Base-by-base conservation (phyloP, 1,140 invertebrate genomes). In the Trichomalopsis sarcophagae region DNA sequence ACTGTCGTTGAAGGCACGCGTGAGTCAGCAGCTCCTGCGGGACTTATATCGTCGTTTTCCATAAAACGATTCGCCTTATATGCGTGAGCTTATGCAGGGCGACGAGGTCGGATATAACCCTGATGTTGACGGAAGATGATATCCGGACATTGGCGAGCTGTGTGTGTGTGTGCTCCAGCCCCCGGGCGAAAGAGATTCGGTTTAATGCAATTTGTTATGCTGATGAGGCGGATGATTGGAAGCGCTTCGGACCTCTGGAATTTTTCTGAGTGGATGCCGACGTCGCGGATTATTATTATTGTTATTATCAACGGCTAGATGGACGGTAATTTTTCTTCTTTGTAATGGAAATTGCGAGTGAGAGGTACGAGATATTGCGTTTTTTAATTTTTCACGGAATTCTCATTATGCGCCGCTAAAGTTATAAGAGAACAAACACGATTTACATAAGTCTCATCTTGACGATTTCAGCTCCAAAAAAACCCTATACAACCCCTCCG, bases 21-120 rank as follows among this genome's bases (percentile, higher is more conserved):
- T 85, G 84, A 85, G 84, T 85, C 84, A 81, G 84, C 84, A 85
- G 74, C 73, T 82, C 71, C 79, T 82, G 9, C 36, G 73, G 84
- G 84, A 85, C 79, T 85, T 85, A 84, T 81, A 81, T 40, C 82
- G 66, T 73, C 62, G 55, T 79, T 84, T 79, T 79, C 76, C 23
- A 78, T 84, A 84, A 84, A 84, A 68, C 82, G 74, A 84, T 78
- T 47, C 47, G 23, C 36, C 82, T 84, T 68, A 76, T 68, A 76
- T 82, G 73, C 62, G 23, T 71, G 71, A 74, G 27, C 44, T 81
- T 82, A 82, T 74, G 81, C 69, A 30, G 47, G 21, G 27, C 69
- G 30, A 33, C 69, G 71, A 75, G 21, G 55, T 2, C 50, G 9
- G 62, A 44, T 33, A 55, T 76, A 82, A 66, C 33, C 44, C 73